Percentiles rank a stretch among this genome's conserved stretches.
phyloP scores from a whole-genome alignment of 1,140 invertebrate species.

The Maniola jurtina region DNA sequence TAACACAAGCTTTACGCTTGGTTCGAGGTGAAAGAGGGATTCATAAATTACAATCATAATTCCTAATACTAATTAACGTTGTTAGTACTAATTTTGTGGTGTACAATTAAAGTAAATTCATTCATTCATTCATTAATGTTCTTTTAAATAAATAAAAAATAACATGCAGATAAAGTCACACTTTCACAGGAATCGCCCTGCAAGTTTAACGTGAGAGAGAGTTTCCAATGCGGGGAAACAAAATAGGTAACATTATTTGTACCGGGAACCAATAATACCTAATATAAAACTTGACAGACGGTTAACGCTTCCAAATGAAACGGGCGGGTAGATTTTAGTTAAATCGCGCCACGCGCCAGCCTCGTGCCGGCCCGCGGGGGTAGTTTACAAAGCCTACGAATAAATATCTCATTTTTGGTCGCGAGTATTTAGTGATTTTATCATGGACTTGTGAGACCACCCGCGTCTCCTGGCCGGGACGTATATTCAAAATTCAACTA shows the following conservation, averaged over 20 bases:
- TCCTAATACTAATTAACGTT: no score
- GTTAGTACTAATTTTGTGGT: no score
- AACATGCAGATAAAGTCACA: no score
- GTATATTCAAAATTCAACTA: not conserved
- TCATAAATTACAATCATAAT: no score
- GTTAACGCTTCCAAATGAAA: conserved; percentile 36
- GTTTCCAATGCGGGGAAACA: not conserved
- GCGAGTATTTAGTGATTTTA: conserved; percentile 32
- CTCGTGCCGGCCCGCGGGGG: conserved; percentile 31
- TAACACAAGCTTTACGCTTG: no score
- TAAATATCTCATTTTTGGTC: conserved; percentile 37
- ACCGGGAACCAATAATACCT: conserved; percentile 14
- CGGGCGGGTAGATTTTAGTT: conserved; percentile 42
- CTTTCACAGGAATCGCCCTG: no score
- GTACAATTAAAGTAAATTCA: no score
- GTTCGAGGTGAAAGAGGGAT: no score
- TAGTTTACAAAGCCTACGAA: conserved; percentile 33
- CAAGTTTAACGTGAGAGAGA: not conserved
- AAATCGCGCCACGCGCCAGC: conserved; percentile 43
- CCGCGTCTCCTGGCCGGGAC: not conserved
- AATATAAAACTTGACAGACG: conserved; percentile 23
- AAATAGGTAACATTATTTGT: conserved; percentile 26
- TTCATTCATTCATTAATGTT: no score
- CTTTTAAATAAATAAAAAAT: no score
- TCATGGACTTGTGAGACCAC: conserved; percentile 20